Evolutionary conservation across 64 coral and sea anemone genomes (phyloP).

Genomic region (Stylophora pistillata): DNA sequence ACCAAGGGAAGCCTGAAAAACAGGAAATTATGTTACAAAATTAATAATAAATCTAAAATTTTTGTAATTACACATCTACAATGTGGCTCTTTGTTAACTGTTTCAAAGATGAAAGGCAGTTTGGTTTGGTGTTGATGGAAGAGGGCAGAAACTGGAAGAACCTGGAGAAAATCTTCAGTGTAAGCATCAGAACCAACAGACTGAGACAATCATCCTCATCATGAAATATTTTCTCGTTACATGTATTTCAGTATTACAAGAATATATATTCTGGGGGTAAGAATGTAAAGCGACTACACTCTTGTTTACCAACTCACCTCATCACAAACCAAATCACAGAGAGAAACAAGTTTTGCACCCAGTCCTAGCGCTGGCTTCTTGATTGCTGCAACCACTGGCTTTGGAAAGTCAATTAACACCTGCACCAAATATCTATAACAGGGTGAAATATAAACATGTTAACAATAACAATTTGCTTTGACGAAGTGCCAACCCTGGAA

Average conservation of each 20-base stretch:
- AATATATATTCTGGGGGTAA: not conserved
- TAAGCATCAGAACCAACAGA: no score
- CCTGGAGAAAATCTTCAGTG: no score
- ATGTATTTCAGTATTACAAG: not conserved
- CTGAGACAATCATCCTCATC: not conserved
- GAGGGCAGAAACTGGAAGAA: no score
- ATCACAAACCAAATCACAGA: constrained; percentile 99
- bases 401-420: constrained; percentile 87
- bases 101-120: no score
- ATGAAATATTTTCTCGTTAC: not conserved
- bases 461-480: no score
- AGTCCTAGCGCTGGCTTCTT: constrained; percentile 89
- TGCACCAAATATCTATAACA: constrained; percentile 86
- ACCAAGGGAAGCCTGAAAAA: constrained; percentile 54
- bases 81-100: no score
- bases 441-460: not conserved
- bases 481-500: no score
- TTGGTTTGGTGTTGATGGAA: no score
- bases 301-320: constrained; percentile 56
- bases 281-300: not conserved
- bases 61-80: no score
- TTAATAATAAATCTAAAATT: no score
- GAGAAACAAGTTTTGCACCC: constrained; percentile 81
- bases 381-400: constrained; percentile 85
- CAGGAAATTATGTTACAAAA: not conserved